Evolutionary conservation across 2,888 invertebrate species (phyloP).

Genomic region (Xylota segnis): DNA sequence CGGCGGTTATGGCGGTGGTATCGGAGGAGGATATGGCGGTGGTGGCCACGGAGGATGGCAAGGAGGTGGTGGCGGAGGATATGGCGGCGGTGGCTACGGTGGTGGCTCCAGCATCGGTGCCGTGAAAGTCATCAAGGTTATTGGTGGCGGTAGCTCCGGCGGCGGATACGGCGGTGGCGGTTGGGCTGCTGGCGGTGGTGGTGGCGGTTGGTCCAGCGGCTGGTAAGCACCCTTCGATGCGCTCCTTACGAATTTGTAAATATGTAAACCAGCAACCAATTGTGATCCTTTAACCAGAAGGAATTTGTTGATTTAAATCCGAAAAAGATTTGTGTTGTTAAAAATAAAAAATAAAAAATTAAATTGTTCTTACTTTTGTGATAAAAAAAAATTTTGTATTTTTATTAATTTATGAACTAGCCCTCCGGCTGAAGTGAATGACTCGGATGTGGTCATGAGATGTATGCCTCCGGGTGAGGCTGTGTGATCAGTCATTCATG

Average conservation of each 20-base stretch:
- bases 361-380: conserved; percentile 41
- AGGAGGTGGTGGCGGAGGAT: conserved; percentile 42
- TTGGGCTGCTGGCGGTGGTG: conserved; percentile 24
- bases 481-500: not conserved
- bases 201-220: conserved; percentile 51
- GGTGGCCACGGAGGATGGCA: conserved; percentile 31
- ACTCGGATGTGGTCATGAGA: not conserved
- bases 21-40: conserved; percentile 33
- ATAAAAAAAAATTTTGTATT: conserved; percentile 37
- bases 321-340: conserved; percentile 37
- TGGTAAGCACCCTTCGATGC: conserved; percentile 35
- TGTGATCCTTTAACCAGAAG: conserved; percentile 46
- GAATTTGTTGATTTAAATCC: conserved; percentile 36
- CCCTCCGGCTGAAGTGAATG: not conserved
- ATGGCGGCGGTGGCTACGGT: conserved; percentile 37
- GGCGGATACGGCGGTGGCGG: conserved; percentile 22
- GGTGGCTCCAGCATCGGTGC: conserved; percentile 51
- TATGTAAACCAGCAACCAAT: conserved; percentile 39
- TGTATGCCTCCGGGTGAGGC: not conserved
- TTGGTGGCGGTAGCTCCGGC: conserved; percentile 43
- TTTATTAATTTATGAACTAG: not conserved
- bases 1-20: conserved; percentile 47
- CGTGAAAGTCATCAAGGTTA: conserved; percentile 50
- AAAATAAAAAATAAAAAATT: conserved; percentile 33
- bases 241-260: conserved; percentile 49